A percentile compares a stretch with the other conserved stretches of the same genome.
phyloP scores from a whole-genome alignment of 2,888 invertebrate genomes.

The Macrosiphum euphorbiae region DNA sequence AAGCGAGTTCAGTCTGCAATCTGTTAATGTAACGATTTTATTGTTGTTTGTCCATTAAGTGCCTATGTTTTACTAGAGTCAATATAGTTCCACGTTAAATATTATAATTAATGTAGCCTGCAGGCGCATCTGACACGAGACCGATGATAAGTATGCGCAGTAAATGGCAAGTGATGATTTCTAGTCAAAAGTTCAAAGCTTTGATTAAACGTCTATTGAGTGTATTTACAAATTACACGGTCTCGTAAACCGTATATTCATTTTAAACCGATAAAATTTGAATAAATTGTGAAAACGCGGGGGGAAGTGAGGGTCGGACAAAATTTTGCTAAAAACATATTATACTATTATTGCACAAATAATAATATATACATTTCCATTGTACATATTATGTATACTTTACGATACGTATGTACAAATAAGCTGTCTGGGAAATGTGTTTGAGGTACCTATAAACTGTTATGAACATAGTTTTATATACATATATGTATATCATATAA shows the following conservation, averaged over 20 bases:
- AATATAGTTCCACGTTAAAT: constrained; percentile 21
- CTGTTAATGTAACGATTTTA: background rate
- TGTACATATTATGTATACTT: background rate
- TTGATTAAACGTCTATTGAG: constrained; percentile 2
- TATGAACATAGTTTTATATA: background rate
- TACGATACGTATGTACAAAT: background rate
- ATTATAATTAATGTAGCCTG: constrained; percentile 21
- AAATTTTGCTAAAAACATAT: background rate
- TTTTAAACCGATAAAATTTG: background rate
- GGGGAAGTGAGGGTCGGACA: background rate
- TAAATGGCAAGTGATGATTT: background rate
- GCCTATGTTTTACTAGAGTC: background rate
- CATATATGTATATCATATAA: no score
- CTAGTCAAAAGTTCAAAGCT: constrained; percentile 1
- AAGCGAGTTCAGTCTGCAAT: background rate
- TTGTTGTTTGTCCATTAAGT: background rate
- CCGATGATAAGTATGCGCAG: background rate
- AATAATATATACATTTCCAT: no score
- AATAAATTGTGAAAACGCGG: background rate
- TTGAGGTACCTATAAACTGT: background rate
- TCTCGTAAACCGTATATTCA: background rate
- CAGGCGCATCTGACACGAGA: background rate
- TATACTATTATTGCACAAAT: no score
- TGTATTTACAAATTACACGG: background rate
- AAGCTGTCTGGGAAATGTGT: background rate